Evolutionary conservation across 2,113 vertebrate genomes (phyloP).

Genomic region (Phaethornis superciliosus): DNA sequence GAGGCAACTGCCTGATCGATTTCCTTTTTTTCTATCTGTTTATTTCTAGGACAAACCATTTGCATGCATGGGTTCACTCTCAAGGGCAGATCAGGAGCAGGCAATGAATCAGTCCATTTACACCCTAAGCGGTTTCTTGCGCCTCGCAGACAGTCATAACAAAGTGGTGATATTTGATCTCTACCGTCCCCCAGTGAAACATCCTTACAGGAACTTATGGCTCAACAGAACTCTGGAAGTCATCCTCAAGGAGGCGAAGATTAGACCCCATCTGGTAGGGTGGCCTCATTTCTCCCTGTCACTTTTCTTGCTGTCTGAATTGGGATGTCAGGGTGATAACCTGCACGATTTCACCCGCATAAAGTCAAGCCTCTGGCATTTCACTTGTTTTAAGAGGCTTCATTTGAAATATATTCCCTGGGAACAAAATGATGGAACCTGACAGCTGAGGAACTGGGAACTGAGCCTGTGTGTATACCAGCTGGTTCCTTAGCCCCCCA

Average conservation of each 20-base stretch:
- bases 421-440: background rate
- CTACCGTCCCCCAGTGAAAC: slow-evolving; percentile 80
- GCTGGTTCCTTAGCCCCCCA: background rate
- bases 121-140: slow-evolving; percentile 81
- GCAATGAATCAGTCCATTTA: slow-evolving; percentile 83
- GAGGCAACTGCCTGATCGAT: background rate
- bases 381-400: background rate
- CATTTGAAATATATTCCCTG: background rate
- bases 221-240: slow-evolving; percentile 80
- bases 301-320: background rate
- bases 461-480: background rate
- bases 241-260: slow-evolving; percentile 73
- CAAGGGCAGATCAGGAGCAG: slow-evolving; percentile 64
- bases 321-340: background rate
- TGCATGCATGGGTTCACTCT: slow-evolving; percentile 70
- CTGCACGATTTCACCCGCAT: background rate
- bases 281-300: background rate
- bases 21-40: background rate
- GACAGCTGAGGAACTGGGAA: background rate
- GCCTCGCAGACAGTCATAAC: slow-evolving; percentile 74
- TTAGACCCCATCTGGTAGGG: slow-evolving; percentile 84
- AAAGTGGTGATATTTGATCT: slow-evolving; percentile 87
- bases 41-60: slow-evolving; percentile 83
- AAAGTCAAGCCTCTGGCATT: accelerated
- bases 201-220: slow-evolving; percentile 83